A percentile compares a stretch with the other conserved stretches of the same genome.
These are phyloP conservation scores for Daphoenositta chrysoptera DNA, from an alignment of 2,113 vertebrate genomes.

Conservation along the genomic window DNA sequence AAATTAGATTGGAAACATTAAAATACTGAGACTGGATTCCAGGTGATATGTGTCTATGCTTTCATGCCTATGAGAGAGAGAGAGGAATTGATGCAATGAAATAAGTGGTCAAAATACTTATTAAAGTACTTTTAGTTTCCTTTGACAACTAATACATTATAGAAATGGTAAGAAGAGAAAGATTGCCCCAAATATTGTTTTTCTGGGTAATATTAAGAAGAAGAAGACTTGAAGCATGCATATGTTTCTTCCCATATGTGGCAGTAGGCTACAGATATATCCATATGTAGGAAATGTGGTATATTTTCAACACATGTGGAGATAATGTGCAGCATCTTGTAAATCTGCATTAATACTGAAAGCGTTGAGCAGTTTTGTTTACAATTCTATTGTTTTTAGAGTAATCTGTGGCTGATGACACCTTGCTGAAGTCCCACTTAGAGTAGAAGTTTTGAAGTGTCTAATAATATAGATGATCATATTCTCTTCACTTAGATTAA, in stretches of 20 bases:
- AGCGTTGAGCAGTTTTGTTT: not conserved
- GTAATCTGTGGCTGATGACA: not conserved
- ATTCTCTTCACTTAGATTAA: not conserved
- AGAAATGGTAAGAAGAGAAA: not conserved
- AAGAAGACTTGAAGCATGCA: not conserved
- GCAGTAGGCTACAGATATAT: not conserved
- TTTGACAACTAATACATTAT: not conserved
- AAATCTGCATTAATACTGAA: not conserved
- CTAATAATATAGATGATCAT: not conserved
- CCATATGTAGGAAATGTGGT: not conserved
- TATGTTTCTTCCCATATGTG: not conserved
- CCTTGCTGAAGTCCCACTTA: not conserved
- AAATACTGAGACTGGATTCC: not conserved
- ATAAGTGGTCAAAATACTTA: not conserved
- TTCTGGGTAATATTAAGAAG: not conserved
- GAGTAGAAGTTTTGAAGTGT: not conserved
- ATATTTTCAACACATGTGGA: not conserved
- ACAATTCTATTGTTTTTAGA: not conserved
- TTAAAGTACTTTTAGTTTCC: not conserved
- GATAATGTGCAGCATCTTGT: not conserved
- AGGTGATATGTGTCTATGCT: not conserved
- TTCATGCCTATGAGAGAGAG: not conserved
- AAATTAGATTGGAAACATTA: not conserved
- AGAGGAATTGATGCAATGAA: not conserved
- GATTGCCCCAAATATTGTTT: not conserved